phyloP scores from a whole-genome alignment of 2,888 invertebrate species.

The Caenorhabditis panamensis region DNA sequence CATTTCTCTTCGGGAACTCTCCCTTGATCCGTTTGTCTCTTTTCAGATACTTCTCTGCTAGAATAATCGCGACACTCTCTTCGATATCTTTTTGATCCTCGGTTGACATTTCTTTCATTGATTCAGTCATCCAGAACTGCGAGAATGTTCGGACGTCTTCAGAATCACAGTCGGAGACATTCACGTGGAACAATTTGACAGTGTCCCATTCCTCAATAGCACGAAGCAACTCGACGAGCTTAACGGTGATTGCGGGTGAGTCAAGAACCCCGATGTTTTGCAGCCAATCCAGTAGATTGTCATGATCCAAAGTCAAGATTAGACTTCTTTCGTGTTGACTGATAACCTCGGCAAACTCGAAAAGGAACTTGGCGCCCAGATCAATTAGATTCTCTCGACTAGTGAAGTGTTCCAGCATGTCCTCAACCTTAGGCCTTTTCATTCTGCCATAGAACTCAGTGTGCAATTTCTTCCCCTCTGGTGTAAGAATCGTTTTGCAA shows the following conservation, averaged over 20 bases:
- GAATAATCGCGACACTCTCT: neutral
- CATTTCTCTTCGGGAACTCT: too few relatives aligned
- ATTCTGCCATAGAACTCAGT: slow-evolving; percentile 13
- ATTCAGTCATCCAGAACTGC: slow-evolving; percentile 18
- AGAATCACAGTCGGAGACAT: neutral
- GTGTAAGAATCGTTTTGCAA: neutral
- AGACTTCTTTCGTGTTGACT: slow-evolving; percentile 7
- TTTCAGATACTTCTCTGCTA: neutral
- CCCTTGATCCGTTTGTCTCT: neutral
- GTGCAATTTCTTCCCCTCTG: slow-evolving; percentile 14
- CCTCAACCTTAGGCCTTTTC: neutral
- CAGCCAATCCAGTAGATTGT: slow-evolving; percentile 34
- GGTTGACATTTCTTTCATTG: neutral
- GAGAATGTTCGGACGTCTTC: slow-evolving; percentile 23
- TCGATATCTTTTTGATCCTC: slow-evolving; percentile 13
- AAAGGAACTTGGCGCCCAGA: slow-evolving; percentile 5
- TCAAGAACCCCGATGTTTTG: slow-evolving; percentile 19
- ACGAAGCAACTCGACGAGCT: slow-evolving; percentile 7
- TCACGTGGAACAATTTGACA: slow-evolving; percentile 18
- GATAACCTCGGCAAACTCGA: neutral
- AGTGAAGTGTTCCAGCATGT: slow-evolving; percentile 10
- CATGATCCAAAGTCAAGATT: slow-evolving; percentile 23
- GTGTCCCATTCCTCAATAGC: slow-evolving; percentile 21
- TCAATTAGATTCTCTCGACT: neutral
- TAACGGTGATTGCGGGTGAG: neutral